Evolutionary conservation across 1,140 invertebrate genomes (phyloP).

Genomic region (Drosophila pandora): DNA sequence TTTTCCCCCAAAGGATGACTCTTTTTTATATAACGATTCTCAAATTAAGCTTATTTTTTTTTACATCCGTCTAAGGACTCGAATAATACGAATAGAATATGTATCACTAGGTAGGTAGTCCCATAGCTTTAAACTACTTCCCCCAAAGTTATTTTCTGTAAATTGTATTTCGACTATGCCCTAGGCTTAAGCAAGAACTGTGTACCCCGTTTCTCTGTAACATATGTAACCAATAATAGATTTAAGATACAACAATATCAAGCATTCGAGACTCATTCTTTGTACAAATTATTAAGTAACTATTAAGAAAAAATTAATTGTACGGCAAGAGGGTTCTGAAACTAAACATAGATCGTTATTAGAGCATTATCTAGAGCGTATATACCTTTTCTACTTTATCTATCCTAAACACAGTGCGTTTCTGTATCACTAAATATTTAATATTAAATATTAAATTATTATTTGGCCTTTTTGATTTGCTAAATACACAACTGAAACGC

Average conservation of each 20-base stretch:
- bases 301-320: conserved; percentile 42
- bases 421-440: neutral
- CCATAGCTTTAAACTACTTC: conserved; percentile 28
- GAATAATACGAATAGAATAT: conserved; percentile 15
- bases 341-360: conserved; percentile 14
- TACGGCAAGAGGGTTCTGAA: conserved; percentile 51
- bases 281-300: conserved; percentile 48
- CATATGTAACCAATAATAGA: conserved; percentile 27
- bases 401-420: conserved; percentile 16
- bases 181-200: conserved; percentile 39
- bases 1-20: conserved; percentile 1
- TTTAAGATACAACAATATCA: conserved; percentile 49
- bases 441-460: neutral
- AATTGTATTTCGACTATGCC: conserved; percentile 29
- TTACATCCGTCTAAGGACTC: conserved; percentile 8
- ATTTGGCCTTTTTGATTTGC: neutral
- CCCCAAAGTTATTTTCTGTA: conserved; percentile 35
- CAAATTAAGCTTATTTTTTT: conserved; percentile 9
- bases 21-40: conserved; percentile 1
- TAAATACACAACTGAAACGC: conserved; percentile 6
- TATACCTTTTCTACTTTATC: conserved; percentile 4
- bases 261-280: conserved; percentile 44
- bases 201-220: conserved; percentile 36
- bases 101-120: conserved; percentile 40
- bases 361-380: conserved; percentile 23